Evolutionary conservation across 2,888 invertebrate genomes (phyloP).

Genomic region (Pomacea canaliculata): DNA sequence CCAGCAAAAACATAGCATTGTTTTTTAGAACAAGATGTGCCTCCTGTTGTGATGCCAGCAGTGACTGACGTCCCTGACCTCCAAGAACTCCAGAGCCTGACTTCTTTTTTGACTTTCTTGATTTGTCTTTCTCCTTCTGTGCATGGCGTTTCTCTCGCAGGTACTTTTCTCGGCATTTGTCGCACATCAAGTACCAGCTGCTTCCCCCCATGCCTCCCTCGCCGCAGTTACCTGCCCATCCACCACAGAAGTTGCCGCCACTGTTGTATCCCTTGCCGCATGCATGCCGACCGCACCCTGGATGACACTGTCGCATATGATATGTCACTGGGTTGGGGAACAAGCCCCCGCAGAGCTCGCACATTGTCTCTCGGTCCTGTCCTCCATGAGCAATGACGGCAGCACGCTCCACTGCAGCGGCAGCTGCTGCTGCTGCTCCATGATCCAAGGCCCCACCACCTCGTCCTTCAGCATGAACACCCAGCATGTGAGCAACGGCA

Average conservation of each 20-base stretch:
- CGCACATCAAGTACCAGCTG: constrained; percentile 94
- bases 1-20: constrained; percentile 93
- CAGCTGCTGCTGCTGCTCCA: constrained; percentile 22
- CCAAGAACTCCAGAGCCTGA: constrained; percentile 19
- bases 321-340: constrained; percentile 83
- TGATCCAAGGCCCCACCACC: constrained; percentile 21
- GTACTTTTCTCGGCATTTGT: constrained; percentile 87
- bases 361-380: constrained; percentile 73
- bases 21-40: constrained; percentile 85
- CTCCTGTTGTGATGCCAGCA: constrained; percentile 71
- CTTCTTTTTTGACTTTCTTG: constrained; percentile 60
- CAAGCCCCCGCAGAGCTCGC: constrained; percentile 85
- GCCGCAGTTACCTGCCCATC: constrained; percentile 90
- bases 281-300: constrained; percentile 89
- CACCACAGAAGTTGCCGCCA: constrained; percentile 86
- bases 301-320: constrained; percentile 91
- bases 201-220: constrained; percentile 83
- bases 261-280: constrained; percentile 93
- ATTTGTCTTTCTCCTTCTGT: constrained; percentile 67
- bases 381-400: constrained; percentile 42
- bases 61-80: constrained; percentile 36
- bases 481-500: constrained; percentile 48
- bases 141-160: constrained; percentile 69
- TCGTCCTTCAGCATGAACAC: constrained; percentile 32
- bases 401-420: constrained; percentile 31